These are phyloP conservation scores for Lepidonotus clava DNA, from an alignment of 2,888 invertebrate genomes.

Conservation along the genomic window DNA sequence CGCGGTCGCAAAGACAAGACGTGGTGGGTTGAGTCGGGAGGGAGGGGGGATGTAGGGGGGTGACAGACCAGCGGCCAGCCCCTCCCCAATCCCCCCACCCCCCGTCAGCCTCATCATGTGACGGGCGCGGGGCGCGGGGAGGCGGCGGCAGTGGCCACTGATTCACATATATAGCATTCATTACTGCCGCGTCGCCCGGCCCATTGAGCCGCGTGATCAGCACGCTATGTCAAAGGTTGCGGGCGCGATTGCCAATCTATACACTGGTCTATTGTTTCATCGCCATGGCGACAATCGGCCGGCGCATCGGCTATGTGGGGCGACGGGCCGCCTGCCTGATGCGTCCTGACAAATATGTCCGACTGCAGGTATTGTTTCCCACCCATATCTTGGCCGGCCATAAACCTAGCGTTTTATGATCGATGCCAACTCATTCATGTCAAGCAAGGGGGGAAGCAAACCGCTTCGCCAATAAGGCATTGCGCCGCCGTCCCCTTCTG, in stretches of 20 bases:
- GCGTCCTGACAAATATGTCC: conserved; percentile 49
- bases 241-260: conserved; percentile 46
- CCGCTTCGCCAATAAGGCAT: not conserved
- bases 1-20: conserved; percentile 31
- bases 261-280: conserved; percentile 43
- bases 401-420: conserved; percentile 43
- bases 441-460: not conserved
- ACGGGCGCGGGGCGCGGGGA: not conserved
- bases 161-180: conserved; percentile 52
- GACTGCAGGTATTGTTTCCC: conserved; percentile 39
- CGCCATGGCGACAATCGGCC: conserved; percentile 35
- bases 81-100: not conserved
- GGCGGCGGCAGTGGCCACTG: too few species aligned
- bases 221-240: conserved; percentile 36
- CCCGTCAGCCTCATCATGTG: not conserved
- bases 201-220: not conserved
- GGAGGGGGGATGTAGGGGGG: not conserved
- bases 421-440: conserved; percentile 38
- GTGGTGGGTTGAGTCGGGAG: too few species aligned
- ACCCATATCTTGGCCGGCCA: conserved; percentile 11
- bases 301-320: conserved; percentile 17
- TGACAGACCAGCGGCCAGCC: not conserved
- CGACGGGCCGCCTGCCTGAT: conserved; percentile 3
- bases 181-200: not conserved
- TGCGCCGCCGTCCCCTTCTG: not conserved